Evolutionary conservation across 2,113 vertebrate species (phyloP).

Genomic region (Mustela lutreola): DNA sequence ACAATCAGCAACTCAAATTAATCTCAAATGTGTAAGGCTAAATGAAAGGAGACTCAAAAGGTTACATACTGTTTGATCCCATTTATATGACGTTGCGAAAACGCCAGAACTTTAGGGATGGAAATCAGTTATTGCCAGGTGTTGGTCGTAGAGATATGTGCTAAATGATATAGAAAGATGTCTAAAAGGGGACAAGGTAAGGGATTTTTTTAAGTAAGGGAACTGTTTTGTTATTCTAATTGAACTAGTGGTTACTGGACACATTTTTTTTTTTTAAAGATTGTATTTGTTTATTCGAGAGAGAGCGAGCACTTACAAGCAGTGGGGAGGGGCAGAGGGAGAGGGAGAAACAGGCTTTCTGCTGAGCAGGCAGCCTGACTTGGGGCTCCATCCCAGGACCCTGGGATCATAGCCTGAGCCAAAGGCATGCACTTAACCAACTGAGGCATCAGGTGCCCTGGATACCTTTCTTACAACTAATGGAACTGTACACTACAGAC

Average conservation of each 20-base stretch:
- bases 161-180: too few relatives aligned
- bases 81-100: neutral
- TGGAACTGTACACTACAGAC: neutral
- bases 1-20: neutral
- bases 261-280: neutral
- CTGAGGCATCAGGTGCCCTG: neutral
- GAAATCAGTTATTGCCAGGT: neutral
- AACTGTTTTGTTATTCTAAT: neutral
- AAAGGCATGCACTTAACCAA: neutral
- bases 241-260: neutral
- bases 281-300: neutral
- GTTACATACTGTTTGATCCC: neutral
- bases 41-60: neutral
- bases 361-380: too few relatives aligned
- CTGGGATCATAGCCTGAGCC: neutral
- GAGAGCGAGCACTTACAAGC: neutral
- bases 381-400: too few relatives aligned
- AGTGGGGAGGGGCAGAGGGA: neutral
- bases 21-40: neutral
- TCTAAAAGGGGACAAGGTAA: neutral
- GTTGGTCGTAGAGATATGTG: neutral
- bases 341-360: neutral
- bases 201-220: neutral
- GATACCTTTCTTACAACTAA: neutral
- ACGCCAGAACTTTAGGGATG: neutral